A percentile compares a stretch with the other conserved stretches of the same genome.
Conservation (phyloP, 1,140 invertebrate genomes). For the Elysia chlorotica region DNA sequence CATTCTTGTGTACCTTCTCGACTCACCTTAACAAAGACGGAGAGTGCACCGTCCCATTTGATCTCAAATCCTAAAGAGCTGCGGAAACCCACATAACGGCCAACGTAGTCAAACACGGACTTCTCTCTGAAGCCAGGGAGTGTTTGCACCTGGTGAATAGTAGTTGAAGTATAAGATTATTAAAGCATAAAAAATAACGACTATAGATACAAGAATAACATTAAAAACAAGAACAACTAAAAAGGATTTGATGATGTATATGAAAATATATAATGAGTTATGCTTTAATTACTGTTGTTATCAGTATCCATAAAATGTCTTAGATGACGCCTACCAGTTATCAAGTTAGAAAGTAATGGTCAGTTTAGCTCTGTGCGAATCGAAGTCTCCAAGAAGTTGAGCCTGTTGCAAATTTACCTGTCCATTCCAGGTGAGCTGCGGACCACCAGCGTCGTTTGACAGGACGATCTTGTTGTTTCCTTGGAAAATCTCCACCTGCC, state of each 20-base stretch:
- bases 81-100: slow-evolving; percentile 72
- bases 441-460: background rate
- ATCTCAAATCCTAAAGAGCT: slow-evolving; percentile 73
- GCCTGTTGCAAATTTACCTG: too few relatives aligned
- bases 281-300: too few relatives aligned
- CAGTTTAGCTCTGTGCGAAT: too few relatives aligned
- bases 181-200: too few relatives aligned
- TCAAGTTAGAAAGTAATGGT: too few relatives aligned
- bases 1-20: too few relatives aligned
- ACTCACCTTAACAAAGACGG: slow-evolving; percentile 62
- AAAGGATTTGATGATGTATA: too few relatives aligned
- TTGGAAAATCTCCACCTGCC: slow-evolving; percentile 40
- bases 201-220: background rate
- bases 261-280: too few relatives aligned
- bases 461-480: slow-evolving; percentile 32
- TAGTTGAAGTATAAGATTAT: too few relatives aligned
- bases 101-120: slow-evolving; percentile 73
- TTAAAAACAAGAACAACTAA: background rate
- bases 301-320: too few relatives aligned
- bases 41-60: slow-evolving; percentile 71
- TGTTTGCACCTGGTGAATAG: slow-evolving; percentile 10
- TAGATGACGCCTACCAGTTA: too few relatives aligned
- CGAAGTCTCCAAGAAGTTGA: too few relatives aligned
- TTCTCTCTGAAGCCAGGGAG: slow-evolving; percentile 65
- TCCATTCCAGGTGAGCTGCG: slow-evolving; percentile 7